Evolutionary conservation across 2,797 vertebrate genomes (phyloP).

Genomic region (Sebastes vulpes): DNA sequence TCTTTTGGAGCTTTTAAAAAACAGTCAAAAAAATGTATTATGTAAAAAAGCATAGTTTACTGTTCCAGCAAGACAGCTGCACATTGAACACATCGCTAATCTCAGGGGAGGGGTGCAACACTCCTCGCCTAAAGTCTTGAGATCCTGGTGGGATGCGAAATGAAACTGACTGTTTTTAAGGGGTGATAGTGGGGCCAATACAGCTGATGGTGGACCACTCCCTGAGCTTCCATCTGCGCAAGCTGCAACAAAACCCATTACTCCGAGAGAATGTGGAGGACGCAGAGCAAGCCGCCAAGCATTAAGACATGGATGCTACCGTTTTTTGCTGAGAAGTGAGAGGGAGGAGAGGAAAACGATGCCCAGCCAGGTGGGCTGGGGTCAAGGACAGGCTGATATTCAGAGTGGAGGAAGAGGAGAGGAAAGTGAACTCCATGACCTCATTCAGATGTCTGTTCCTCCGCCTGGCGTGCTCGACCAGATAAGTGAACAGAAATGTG

Average conservation of each 20-base stretch:
- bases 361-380: neutral
- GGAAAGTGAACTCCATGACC: neutral
- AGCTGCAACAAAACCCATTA: conserved; percentile 42
- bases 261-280: neutral
- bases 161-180: conserved; percentile 29
- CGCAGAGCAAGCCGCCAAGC: neutral
- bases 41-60: neutral
- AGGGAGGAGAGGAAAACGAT: neutral
- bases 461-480: neutral
- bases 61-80: conserved; percentile 20
- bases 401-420: neutral
- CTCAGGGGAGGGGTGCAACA: neutral
- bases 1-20: neutral
- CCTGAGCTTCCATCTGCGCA: conserved; percentile 61
- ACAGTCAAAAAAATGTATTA: neutral
- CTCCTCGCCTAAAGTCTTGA: conserved; percentile 15
- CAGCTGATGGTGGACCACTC: conserved; percentile 35
- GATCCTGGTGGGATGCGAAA: conserved; percentile 55
- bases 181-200: conserved; percentile 14
- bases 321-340: neutral
- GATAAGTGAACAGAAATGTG: neutral
- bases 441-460: conserved; percentile 14
- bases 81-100: conserved; percentile 36
- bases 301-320: neutral
- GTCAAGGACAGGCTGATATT: conserved; percentile 15